phyloP scores from a whole-genome alignment of 1,140 invertebrate genomes.

The Cyrtorhinus lividipennis region DNA sequence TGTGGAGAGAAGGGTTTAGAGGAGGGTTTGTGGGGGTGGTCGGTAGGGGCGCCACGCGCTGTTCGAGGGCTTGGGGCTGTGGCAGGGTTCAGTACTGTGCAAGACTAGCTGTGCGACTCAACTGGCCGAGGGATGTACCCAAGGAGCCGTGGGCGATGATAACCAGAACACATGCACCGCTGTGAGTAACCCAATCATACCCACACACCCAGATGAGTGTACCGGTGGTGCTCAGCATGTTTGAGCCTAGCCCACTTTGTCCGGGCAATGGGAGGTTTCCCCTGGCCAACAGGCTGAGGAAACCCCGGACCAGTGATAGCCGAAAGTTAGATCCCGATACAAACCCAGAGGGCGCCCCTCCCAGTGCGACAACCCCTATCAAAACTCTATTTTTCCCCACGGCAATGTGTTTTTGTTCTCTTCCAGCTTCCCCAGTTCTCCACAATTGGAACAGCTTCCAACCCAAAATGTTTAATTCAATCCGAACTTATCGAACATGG shows the following conservation, averaged over 20 bases:
- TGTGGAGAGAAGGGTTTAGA: neutral
- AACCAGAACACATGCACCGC: conserved; percentile 9
- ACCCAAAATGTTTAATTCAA: too few species aligned
- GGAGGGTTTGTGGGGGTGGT: conserved; percentile 4
- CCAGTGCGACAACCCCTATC: conserved; percentile 6
- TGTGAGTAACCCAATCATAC: conserved; percentile 2
- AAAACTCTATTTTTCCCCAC: neutral
- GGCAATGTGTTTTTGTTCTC: neutral
- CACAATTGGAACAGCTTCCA: too few species aligned
- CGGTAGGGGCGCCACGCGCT: conserved; percentile 7
- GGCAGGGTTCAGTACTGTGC: conserved; percentile 9
- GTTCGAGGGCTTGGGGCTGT: conserved; percentile 1
- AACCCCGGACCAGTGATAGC: too few species aligned
- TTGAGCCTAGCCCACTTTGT: too few species aligned
- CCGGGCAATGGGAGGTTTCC: too few species aligned
- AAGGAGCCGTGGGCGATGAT: conserved; percentile 7
- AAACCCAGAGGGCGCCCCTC: conserved; percentile 9
- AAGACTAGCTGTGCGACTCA: conserved; percentile 7
- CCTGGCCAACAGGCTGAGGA: too few species aligned
- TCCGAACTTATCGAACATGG: too few species aligned
- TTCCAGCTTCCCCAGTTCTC: neutral
- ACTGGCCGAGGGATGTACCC: conserved; percentile 9
- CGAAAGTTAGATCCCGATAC: conserved; percentile 7
- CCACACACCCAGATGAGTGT: too few species aligned
- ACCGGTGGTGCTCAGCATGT: too few species aligned